phyloP scores from a whole-genome alignment of 2,888 invertebrate genomes.

The Sarcophaga carnaria region DNA sequence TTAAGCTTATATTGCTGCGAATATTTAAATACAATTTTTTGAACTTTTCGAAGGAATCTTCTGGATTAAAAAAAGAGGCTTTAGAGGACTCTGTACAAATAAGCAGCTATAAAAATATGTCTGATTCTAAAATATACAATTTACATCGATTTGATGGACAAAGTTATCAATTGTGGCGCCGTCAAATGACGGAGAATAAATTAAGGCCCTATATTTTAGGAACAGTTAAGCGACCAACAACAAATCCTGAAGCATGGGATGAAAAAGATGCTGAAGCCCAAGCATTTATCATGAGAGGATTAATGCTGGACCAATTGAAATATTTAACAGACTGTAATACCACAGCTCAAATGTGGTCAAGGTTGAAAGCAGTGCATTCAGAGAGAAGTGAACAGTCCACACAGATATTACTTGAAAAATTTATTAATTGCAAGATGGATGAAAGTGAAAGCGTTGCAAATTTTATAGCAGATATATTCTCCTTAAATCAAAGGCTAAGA shows the following conservation, averaged over 20 bases:
- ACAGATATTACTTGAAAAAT: slow-evolving; percentile 65
- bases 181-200: slow-evolving; percentile 63
- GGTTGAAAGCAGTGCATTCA: slow-evolving; percentile 64
- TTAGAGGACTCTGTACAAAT: neutral
- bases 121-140: slow-evolving; percentile 28
- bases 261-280: slow-evolving; percentile 68
- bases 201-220: slow-evolving; percentile 65
- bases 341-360: slow-evolving; percentile 66
- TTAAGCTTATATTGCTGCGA: neutral
- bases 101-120: neutral
- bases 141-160: slow-evolving; percentile 30
- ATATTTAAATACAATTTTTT: neutral
- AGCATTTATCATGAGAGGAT: slow-evolving; percentile 65
- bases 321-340: slow-evolving; percentile 64
- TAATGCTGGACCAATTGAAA: slow-evolving; percentile 66
- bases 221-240: slow-evolving; percentile 33
- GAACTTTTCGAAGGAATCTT: neutral
- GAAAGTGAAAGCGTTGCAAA: slow-evolving; percentile 57
- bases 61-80: neutral
- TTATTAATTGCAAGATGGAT: slow-evolving; percentile 67
- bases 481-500: slow-evolving; percentile 60
- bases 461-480: slow-evolving; percentile 63
- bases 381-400: slow-evolving; percentile 66
- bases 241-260: slow-evolving; percentile 52
- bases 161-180: slow-evolving; percentile 41